phyloP scores from a whole-genome alignment of 2,888 invertebrate species.

The Rhopalosiphum nymphaeae region DNA sequence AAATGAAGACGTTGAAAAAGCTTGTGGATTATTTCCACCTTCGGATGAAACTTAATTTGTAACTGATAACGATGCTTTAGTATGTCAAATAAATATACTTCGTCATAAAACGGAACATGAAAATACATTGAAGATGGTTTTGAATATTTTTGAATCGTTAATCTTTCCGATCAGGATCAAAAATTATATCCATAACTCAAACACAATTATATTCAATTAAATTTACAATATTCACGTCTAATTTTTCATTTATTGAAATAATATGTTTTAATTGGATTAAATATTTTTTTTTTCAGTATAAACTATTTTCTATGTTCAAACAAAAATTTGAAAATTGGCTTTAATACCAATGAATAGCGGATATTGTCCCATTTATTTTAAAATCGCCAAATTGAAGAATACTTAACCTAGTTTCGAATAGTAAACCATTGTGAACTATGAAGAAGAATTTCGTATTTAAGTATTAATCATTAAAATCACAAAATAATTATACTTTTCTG shows the following conservation, averaged over 20 bases:
- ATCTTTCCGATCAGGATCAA: neutral
- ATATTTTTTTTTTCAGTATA: neutral
- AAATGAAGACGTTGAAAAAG: slow-evolving; percentile 3
- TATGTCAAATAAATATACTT: slow-evolving; percentile 34
- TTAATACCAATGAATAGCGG: neutral
- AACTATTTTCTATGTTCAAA: neutral
- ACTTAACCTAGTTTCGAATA: neutral
- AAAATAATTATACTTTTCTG: neutral
- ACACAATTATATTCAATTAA: neutral
- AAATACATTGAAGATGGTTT: slow-evolving; percentile 12
- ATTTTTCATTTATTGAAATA: neutral
- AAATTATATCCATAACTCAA: neutral
- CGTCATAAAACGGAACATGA: slow-evolving; percentile 25
- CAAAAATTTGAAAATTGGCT: neutral
- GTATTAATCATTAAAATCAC: neutral
- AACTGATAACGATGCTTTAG: slow-evolving; percentile 39
- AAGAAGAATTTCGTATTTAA: neutral
- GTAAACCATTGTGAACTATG: neutral
- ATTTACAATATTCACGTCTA: neutral
- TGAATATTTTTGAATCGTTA: slow-evolving; percentile 17
- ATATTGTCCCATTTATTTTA: neutral
- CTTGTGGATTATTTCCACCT: slow-evolving; percentile 41
- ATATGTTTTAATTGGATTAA: neutral
- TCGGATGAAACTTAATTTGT: neutral
- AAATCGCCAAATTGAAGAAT: neutral